Evolutionary conservation across 2,888 invertebrate species (phyloP).

Genomic region (Notodonta dromedarius): DNA sequence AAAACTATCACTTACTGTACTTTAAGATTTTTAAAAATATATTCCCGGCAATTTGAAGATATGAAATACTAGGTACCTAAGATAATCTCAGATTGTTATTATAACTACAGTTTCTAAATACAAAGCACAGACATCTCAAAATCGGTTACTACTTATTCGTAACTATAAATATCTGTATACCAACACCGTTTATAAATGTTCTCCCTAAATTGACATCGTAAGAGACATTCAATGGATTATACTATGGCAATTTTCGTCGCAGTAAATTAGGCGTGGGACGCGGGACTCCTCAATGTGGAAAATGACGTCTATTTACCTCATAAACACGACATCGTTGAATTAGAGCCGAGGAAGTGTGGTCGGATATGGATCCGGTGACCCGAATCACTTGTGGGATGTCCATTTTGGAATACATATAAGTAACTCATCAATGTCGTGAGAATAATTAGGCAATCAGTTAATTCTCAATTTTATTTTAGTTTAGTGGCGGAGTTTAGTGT

Average conservation of each 20-base stretch:
- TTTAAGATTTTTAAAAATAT: no score
- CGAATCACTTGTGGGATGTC: neutral
- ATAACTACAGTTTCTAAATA: no score
- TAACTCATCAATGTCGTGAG: no score
- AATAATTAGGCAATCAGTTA: no score
- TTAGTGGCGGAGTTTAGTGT: no score
- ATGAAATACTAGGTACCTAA: no score
- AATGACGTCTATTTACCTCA: conserved; percentile 4
- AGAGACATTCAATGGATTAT: conserved; percentile 2
- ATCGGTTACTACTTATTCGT: no score
- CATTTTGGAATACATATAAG: neutral
- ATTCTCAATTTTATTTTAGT: no score
- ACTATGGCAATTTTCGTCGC: neutral
- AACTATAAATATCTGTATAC: conserved; percentile 19
- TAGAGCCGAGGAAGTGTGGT: neutral
- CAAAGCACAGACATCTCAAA: no score
- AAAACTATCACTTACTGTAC: no score
- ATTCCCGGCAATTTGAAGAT: no score
- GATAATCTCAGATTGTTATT: no score
- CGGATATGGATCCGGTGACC: conserved; percentile 2
- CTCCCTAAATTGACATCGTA: conserved; percentile 8
- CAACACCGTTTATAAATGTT: conserved; percentile 33
- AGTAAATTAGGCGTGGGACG: conserved; percentile 5
- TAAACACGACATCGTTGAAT: conserved; percentile 2
- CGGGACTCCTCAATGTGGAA: conserved; percentile 1